Base-by-base conservation (phyloP, 1,140 invertebrate genomes). In the Pseudachorutes palmiensis region DNA sequence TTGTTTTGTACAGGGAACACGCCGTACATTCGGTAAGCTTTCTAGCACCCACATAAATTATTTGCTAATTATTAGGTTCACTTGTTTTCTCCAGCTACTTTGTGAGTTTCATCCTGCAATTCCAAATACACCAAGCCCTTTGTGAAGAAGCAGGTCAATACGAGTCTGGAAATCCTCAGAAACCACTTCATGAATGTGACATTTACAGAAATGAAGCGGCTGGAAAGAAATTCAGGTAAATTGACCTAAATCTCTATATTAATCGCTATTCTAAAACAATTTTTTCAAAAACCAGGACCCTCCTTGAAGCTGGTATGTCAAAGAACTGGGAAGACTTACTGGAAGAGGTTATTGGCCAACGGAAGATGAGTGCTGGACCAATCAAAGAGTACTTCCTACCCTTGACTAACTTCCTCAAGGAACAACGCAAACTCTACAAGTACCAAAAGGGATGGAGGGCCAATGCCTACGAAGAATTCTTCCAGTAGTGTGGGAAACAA, bases 321-420 rank as follows among this genome's bases (percentile, higher is more conserved):
- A 80, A 84, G 68, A 88, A 90, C 0, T 97, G 94, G 94, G 85
- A 86, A 64, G 87, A 93, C 68, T 85, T 88, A 0, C 80, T 98
- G 49, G 82, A 86, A 70, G 86, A 88, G 70, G 83, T 91, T 0
- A 90, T 88, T 0, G 90, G 90, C 14, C 70, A 69, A 16, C 51
- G 70, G 12, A 82, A 87, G 57, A 80, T 97, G 57, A 88, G 89
- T 75, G 89, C 92, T 19, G 82, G 82, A 33, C 90, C 94, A 0
- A 77, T 98, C n/a, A 78, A 91, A 55, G 89, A 96, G 75, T 98
- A 94, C 78, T 98, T 97, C 82, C 81, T 86, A 22, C 95, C 95
- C 0, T 60, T 73, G 1, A 62, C 30, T 2, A 57, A 65, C 2
- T 73, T 57, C 33, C 41, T 73, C 29, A 60, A 62, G 62, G 58